Percentiles rank a stretch among this genome's conserved stretches.
phyloP scores from a whole-genome alignment of 2,888 invertebrate genomes.

The Ecliptopera silaceata region DNA sequence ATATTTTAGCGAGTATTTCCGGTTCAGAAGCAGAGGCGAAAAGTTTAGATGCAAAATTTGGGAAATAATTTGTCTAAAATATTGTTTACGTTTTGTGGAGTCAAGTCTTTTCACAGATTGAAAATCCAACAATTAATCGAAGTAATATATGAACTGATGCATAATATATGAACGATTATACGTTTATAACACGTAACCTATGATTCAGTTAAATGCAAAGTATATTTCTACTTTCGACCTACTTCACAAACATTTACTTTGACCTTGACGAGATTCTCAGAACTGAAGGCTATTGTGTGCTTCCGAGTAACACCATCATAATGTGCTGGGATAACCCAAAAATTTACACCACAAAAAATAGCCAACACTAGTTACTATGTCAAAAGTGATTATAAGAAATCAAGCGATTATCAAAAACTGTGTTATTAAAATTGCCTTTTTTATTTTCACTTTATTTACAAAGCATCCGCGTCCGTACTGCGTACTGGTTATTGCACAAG shows the following conservation, averaged over 20 bases:
- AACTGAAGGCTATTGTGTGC: slow-evolving; percentile 47
- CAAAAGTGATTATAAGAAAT: not conserved
- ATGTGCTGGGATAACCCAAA: slow-evolving; percentile 24
- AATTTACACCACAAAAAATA: no score
- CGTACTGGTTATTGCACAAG: slow-evolving; percentile 65
- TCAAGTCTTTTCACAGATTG: no score
- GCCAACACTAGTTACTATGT: slow-evolving; percentile 12
- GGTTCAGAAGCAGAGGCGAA: no score
- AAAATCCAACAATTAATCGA: not conserved
- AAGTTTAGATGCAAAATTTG: no score
- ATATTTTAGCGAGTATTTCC: no score
- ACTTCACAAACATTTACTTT: slow-evolving; percentile 60
- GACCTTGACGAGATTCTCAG: slow-evolving; percentile 57
- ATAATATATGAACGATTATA: slow-evolving; percentile 19
- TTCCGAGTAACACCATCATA: slow-evolving; percentile 27
- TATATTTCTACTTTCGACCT: slow-evolving; percentile 59
- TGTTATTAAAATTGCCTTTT: slow-evolving; percentile 23
- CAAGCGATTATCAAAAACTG: slow-evolving; percentile 5
- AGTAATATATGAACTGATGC: slow-evolving; percentile 11
- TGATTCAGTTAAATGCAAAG: slow-evolving; percentile 53
- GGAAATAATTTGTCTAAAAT: no score
- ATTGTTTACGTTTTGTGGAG: no score
- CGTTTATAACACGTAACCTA: slow-evolving; percentile 30
- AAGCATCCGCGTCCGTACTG: slow-evolving; percentile 53
- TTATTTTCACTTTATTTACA: slow-evolving; percentile 41